Evolutionary conservation across 2,888 invertebrate genomes (phyloP), one percentile per base, ranked within the genome.

Genomic region (Pheosia gnoma): DNA sequence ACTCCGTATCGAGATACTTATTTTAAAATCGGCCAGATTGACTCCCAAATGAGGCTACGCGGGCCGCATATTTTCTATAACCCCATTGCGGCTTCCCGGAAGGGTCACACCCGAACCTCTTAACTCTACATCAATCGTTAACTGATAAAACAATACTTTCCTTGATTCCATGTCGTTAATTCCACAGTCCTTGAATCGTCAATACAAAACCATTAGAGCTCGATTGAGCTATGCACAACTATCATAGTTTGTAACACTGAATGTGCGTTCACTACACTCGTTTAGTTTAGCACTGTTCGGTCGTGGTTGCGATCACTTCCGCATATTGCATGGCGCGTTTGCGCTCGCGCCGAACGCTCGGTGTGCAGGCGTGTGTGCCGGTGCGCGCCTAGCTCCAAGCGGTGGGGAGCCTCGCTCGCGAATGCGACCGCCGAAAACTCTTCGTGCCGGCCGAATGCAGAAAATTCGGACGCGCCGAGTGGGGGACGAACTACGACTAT

Each of bases 401-500:
- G 79, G 88, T 79, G 81, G 87, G 88, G 91, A 91, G 92, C 91
- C 90, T 85, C 86, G 87, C 89, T 90, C 90, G 93, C 93, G 84
- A 93, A 93, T 93, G 89, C 89, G 89, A 87, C 93, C 90, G 91
- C 91, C 93, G 91, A 93, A 93, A 92, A 91, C 88, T 91, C 88
- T 88, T 88, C 86, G 82, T 91, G 86, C 84, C 85, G 90, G 82
- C 82, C 88, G 88, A 93, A 92, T 93, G 93, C 93, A 93, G 93
- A 93, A 93, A 92, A 91, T 91, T 93, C 86, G 89, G 91, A 90
- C 91, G 91, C 88, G 89, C 75, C 84, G 91, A 89, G 92, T 89
- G 91, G 92, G 92, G 93, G 91, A 88, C 90, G 91, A 87, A 91
- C 93, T 92, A 89, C 87, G 92, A 87, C 92, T 92, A 91, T 89